Conservation (phyloP, 2,888 invertebrate species). For the Chrysolina americana region DNA sequence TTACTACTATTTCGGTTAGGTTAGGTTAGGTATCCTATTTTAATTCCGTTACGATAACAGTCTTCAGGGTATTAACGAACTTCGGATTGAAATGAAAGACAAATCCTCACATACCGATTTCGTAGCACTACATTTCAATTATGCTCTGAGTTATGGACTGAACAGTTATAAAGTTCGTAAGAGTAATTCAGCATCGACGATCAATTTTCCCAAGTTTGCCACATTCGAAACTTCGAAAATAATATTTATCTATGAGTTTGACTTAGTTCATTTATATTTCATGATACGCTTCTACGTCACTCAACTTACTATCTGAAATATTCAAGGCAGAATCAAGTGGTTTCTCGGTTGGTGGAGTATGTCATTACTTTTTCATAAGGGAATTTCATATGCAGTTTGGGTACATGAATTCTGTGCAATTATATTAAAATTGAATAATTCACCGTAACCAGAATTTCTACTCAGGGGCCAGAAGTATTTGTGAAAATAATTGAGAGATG, state of each 20-base stretch:
- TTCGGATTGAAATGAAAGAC: too few relatives aligned
- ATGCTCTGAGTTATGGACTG: too few relatives aligned
- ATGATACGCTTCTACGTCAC: not conserved
- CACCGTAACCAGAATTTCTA: not conserved
- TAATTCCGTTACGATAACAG: too few relatives aligned
- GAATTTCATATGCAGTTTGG: conserved; percentile 16
- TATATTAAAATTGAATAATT: conserved; percentile 1
- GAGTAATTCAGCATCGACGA: not conserved
- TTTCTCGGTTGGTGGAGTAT: conserved; percentile 7
- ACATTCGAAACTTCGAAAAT: not conserved
- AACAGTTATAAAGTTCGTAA: not conserved
- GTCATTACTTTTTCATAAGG: conserved; percentile 19
- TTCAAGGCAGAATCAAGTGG: conserved; percentile 4
- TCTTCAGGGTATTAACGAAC: too few relatives aligned
- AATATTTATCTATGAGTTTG: conserved; percentile 13
- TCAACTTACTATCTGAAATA: conserved; percentile 16
- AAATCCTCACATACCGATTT: too few relatives aligned
- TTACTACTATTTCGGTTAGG: too few relatives aligned
- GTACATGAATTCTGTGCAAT: not conserved
- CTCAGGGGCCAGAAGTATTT: too few relatives aligned
- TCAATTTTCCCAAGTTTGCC: conserved; percentile 10
- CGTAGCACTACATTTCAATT: too few relatives aligned
- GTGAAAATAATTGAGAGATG: too few relatives aligned
- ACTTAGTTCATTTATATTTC: conserved; percentile 13
- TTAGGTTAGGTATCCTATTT: too few relatives aligned